Base-by-base conservation (phyloP, 53 echinoderm and acorn worm genomes). In the Astropecten irregularis region DNA sequence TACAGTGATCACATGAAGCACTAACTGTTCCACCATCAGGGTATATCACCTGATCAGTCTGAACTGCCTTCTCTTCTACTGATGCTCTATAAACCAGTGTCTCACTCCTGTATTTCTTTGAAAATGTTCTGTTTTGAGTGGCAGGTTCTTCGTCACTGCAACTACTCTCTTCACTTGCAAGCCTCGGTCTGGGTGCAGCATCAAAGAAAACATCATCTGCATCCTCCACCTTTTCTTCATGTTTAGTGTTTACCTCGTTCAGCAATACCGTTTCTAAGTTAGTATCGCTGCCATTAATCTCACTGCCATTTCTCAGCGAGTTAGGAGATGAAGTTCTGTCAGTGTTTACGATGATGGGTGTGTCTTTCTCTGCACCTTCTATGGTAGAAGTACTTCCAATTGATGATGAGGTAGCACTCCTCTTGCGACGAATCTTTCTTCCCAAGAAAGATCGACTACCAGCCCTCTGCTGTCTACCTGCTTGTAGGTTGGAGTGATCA, bases 361-460 rank as follows among this genome's bases (percentile, higher is more conserved):
- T 33, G 4, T 74, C 74, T 26, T 22, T 18, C 57, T 79, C 62
- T 9, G 11, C 25, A 11, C 61, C 79, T 61, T 79, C 79, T 3
- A 61, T 14, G 8, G 76, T 46, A 15, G 76, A 56, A 6, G 19
- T 54, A 36, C 55, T 73, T 11, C 53, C 73, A 19, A 21, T 3
- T 23, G 40, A 76, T 21, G 76, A 76, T 6, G 61, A 33, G 40
- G 79, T 61, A 30, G 53, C 16, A 19, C 40, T 25, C 15, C 79
- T 61, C 79, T 62, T 79, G 11, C 79, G 61, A 19, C 61, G 79
- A 9, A 59, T 60, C 21, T 61, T 30, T 56, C 20, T 79, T 4
- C 79, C 79, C 0, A 79, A 46, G 5, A 79, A 79, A 3, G 79
- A 44, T 62, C 79, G 62, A 27, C 79, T 79, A n/a, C 44, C 44